Evolutionary conservation across 1,140 invertebrate species (phyloP), one percentile per base, ranked within the genome.

Genomic region (Belonocnema kinseyi): DNA sequence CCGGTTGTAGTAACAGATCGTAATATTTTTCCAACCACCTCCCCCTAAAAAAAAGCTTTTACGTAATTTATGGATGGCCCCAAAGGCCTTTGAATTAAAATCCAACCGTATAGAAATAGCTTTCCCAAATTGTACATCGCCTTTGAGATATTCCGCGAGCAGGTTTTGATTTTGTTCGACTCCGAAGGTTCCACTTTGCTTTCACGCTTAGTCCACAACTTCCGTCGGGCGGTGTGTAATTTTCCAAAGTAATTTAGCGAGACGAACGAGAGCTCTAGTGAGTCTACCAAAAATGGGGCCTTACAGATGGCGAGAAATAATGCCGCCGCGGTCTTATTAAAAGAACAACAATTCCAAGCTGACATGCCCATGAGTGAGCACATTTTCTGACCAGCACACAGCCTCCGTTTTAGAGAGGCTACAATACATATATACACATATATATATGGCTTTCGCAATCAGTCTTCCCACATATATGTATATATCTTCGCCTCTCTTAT

Each of bases 171-270:
- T 66, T 66, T 66, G 40, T 66, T 66, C 61, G 26, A 66, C 26
- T 66, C 26, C 61, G 61, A 66, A 66, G 61, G 61, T 66, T 66
- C 61, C 61, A 66, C 61, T 66, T 66, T 66, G 61, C 61, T 66
- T 66, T 66, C 61, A 66, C 61, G 61, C 61, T 66, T 66, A 26
- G 61, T 66, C 61, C 61, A 16, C 61, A 66, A 66, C 61, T 66
- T 66, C 61, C 61, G 61, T 66, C 61, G 61, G 61, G 61, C 61
- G 33, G 61, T 66, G 61, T 66, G 61, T 66, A 66, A 66, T 66
- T 66, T 66, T 66, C 61, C 61, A 66, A 66, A 66, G 61, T 66
- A 66, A 66, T 66, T 66, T 66, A 66, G 61, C 61, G 61, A 66
- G 33, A 66, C 61, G 61, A 66, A 66, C 33, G 61, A 66, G 61